Base-by-base conservation (phyloP, 2,888 invertebrate genomes). In the Spodoptera picta region DNA sequence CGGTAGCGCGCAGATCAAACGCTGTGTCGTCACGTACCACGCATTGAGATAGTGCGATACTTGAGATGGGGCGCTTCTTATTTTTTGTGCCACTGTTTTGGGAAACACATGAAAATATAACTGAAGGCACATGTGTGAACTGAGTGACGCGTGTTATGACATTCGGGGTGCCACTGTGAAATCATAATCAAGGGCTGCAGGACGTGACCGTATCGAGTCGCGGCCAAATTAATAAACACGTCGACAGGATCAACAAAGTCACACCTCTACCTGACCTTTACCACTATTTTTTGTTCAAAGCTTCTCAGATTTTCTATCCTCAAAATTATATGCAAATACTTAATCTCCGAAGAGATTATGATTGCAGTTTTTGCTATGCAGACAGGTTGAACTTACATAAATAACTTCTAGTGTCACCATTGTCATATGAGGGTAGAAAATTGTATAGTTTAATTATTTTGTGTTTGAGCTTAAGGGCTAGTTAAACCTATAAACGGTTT, bases 1-100 rank as follows among this genome's bases (percentile, higher is more conserved):
- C 91, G 91, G 91, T 87, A 83, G 88, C 89, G 88, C 87, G 72
- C 65, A 83, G 85, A 87, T 92, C 93, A 93, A 93, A 93, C 84
- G 90, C 31, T 72, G 79, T 69, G 79, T 76, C 80, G 86, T 90
- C 94, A 93, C 94, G 93, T 93, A 89, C 74, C 50, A 62, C 59
- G 83, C 92, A 89, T 92, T 90, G 84, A 92, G 91, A 91, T 92
- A 90, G 89, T 89, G 83, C 84, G 72, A 76, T 82, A 79, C 77
- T 79, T 79, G 73, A 88, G 90, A 91, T 89, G 90, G 87, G 92
- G 92, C 88, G 91, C 90, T 90, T 86, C 81, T 72, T 68, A 80
- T 88, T 90, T 91, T 92, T 92, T 92, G 87, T 89, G 60, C 77
- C 82, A 82, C 83, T 85, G 87, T 92, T 91, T 91, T 91, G 81